Base-by-base conservation (phyloP, 2,797 vertebrate species). In the Gastrophryne carolinensis region DNA sequence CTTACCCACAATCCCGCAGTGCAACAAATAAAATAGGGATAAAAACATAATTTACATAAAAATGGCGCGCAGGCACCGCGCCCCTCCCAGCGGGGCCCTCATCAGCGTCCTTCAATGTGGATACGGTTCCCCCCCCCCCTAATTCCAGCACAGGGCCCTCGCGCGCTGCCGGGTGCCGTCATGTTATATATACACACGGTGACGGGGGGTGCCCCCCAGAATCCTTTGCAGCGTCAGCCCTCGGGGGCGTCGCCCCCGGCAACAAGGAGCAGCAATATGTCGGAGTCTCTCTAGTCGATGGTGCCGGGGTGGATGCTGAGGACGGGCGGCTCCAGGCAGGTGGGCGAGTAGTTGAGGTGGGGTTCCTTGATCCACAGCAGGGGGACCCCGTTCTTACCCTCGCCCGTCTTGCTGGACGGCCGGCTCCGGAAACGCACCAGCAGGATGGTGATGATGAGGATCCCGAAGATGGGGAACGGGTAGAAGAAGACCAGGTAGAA, bases 401-500 rank as follows among this genome's bases (percentile, higher is more conserved):
- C 97, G 0, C 96, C 95, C 84, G 93, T 97, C 88, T 98, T 98
- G 90, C 89, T 92, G 87, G 92, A 92, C 88, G 87, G 92, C 57
- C 97, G 94, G 82, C 94, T 92, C 89, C 94, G 96, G 91, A 95
- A 98, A 80, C 96, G 94, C 72, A 98, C 94, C 13, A 97, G 86
- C 68, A 99, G 91, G 84, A 99, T 88, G 13, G 96, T 92, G 83
- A 98, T 96, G 88, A 98, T 91, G 56, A 99, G 94, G 87, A 98
- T 93, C 79, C 94, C 96, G 0, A 98, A 98, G 85, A 99, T 96
- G 78, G 97, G 97, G 87, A 98, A 99, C 0, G 97, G 97, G 86
- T 99, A 99, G 81, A 99, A 99, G 91, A 99, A 98, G 80, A 99
- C 90, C 0, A 99, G 97, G 90, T 98, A 98, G 93, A 99, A 99